These are phyloP conservation scores for Archegozetes longisetosus DNA, from an alignment of 1,140 invertebrate genomes.

Conservation along the genomic window DNA sequence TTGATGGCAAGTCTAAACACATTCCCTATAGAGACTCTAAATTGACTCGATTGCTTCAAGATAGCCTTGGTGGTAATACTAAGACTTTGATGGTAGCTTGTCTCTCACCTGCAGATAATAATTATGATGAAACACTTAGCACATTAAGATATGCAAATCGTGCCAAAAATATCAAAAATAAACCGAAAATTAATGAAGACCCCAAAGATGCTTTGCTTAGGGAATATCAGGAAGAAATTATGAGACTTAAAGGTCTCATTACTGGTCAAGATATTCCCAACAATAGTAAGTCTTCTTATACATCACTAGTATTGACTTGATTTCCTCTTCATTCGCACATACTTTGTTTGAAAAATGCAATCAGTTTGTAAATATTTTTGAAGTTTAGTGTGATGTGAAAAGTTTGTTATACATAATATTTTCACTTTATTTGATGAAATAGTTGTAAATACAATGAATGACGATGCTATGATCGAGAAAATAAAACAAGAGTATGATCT, in stretches of 20 bases:
- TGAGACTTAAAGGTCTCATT: conserved; percentile 46
- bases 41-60: conserved; percentile 68
- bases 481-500: conserved; percentile 33
- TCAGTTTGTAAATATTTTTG: no score
- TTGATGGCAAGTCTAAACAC: conserved; percentile 73
- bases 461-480: conserved; percentile 5
- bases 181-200: conserved; percentile 81
- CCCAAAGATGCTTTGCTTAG: conserved; percentile 76
- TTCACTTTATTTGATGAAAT: no score
- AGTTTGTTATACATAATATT: no score
- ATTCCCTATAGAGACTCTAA: conserved; percentile 86
- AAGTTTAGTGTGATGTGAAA: no score
- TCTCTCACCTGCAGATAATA: conserved; percentile 68
- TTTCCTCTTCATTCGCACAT: no score
- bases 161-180: conserved; percentile 85
- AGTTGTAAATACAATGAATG: conserved; percentile 2
- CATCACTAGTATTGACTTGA: neutral
- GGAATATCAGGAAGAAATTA: conserved; percentile 73
- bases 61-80: conserved; percentile 85
- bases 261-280: neutral
- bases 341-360: no score
- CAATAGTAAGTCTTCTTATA: neutral
- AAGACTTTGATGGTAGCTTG: conserved; percentile 89
- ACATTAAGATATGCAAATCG: conserved; percentile 69
- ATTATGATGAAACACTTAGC: conserved; percentile 76